phyloP scores from a whole-genome alignment of 37 sponge, comb jelly and placozoan species.

The Petrosia ficiformis region DNA sequence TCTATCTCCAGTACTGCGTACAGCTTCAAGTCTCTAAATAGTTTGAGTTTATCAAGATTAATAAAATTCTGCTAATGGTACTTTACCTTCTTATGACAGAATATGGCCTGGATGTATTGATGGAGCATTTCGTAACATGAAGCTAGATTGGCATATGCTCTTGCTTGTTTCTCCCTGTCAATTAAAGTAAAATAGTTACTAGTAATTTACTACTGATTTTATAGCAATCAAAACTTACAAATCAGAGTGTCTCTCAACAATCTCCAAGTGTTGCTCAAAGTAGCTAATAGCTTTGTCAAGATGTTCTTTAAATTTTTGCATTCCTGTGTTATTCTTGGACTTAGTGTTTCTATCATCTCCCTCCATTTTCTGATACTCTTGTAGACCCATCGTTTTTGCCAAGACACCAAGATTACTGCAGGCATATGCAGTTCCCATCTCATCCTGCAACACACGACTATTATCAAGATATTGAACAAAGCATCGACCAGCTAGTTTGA shows the following conservation, averaged over 20 bases:
- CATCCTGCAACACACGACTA: constrained; percentile 26
- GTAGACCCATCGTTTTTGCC: constrained; percentile 41
- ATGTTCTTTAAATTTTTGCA: constrained; percentile 10
- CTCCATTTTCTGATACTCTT: constrained; percentile 16
- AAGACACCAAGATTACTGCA: constrained; percentile 69
- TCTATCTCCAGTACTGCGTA: constrained; percentile 30
- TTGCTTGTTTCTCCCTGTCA: constrained; percentile 50
- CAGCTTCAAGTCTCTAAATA: constrained; percentile 55
- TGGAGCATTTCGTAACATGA: constrained; percentile 59
- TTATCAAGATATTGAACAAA: constrained; percentile 73
- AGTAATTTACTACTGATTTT: background rate
- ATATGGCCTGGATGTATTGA: constrained; percentile 62
- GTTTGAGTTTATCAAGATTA: background rate
- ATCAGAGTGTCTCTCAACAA: constrained; percentile 47
- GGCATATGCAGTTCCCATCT: constrained; percentile 46
- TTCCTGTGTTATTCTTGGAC: background rate
- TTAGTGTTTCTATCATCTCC: constrained; percentile 9
- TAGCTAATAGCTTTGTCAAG: constrained; percentile 54
- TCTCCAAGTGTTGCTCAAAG: constrained; percentile 67
- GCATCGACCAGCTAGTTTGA: constrained; percentile 46
- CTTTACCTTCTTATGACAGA: constrained; percentile 55
- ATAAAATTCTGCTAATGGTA: background rate
- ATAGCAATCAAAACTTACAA: constrained; percentile 25
- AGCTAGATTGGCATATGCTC: constrained; percentile 67
- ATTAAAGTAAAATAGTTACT: background rate